A percentile compares a stretch with the other conserved stretches of the same genome.
Evolutionary conservation across 2,888 invertebrate species (phyloP).

Genomic region (Drosophila parthenogenetica): DNA sequence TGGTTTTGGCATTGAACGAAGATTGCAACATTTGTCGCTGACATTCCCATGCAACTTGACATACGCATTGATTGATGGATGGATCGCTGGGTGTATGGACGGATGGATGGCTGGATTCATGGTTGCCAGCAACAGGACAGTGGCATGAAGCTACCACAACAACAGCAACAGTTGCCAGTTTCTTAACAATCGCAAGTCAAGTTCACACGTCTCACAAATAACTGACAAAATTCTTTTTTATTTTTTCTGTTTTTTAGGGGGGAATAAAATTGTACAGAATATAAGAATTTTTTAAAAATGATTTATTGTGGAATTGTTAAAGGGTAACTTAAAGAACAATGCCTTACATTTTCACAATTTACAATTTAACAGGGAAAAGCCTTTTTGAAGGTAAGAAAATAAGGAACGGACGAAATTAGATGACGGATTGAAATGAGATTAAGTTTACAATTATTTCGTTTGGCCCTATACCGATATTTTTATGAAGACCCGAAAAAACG

Average conservation of each 20-base stretch:
- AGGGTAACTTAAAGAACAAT: not conserved
- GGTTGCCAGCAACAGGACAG: too few relatives aligned
- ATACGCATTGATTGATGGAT: slow-evolving; percentile 68
- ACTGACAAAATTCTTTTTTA: slow-evolving; percentile 17
- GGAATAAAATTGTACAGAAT: slow-evolving; percentile 3
- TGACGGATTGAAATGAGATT: too few relatives aligned
- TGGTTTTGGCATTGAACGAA: slow-evolving; percentile 49
- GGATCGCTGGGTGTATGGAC: slow-evolving; percentile 48
- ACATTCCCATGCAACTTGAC: slow-evolving; percentile 63
- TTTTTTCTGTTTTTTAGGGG: not conserved
- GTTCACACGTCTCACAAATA: slow-evolving; percentile 43
- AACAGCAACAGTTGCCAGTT: slow-evolving; percentile 10
- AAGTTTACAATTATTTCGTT: too few relatives aligned
- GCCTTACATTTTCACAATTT: too few relatives aligned
- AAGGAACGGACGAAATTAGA: too few relatives aligned
- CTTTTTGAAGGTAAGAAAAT: not conserved
- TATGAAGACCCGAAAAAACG: too few relatives aligned
- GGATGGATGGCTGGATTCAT: slow-evolving; percentile 20
- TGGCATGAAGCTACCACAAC: not conserved
- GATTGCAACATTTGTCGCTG: slow-evolving; percentile 66
- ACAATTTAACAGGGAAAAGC: not conserved
- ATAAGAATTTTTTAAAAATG: not conserved
- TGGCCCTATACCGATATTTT: too few relatives aligned
- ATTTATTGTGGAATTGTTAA: not conserved
- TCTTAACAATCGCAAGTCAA: slow-evolving; percentile 17